Evolutionary conservation across 2,113 vertebrate genomes (phyloP).

Genomic region (Aegithalos caudatus): DNA sequence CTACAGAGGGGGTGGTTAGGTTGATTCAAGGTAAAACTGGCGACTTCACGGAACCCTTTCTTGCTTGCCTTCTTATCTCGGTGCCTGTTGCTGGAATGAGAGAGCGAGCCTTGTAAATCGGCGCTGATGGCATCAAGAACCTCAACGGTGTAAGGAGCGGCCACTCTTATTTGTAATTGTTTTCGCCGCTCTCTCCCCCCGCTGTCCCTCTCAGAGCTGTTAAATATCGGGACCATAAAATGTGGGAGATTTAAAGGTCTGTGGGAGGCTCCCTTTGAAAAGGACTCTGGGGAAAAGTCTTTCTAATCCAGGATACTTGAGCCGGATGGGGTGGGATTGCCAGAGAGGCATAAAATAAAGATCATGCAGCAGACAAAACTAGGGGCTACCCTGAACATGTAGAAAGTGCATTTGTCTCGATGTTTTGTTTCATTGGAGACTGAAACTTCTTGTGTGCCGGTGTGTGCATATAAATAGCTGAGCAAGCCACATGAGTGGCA

Average conservation of each 20-base stretch:
- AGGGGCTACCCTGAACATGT: slow-evolving; percentile 13
- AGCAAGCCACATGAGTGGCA: not conserved
- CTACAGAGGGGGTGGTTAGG: not conserved
- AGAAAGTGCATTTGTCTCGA: not conserved
- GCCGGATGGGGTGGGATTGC: slow-evolving; percentile 67
- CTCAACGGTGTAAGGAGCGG: not conserved
- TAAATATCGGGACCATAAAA: slow-evolving; percentile 71
- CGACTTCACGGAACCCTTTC: not conserved
- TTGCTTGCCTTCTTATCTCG: not conserved
- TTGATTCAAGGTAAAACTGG: not conserved
- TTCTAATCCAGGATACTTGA: slow-evolving; percentile 73
- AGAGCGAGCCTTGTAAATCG: not conserved
- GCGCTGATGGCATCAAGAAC: not conserved
- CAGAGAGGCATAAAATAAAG: slow-evolving; percentile 65
- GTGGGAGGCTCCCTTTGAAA: slow-evolving; percentile 76
- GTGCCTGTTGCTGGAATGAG: not conserved
- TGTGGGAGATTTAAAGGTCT: slow-evolving; percentile 64
- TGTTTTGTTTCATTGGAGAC: not conserved
- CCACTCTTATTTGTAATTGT: not conserved
- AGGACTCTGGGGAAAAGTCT: slow-evolving; percentile 60
- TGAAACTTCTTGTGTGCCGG: not conserved
- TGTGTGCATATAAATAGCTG: not conserved
- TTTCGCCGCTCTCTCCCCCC: not conserved
- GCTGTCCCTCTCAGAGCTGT: slow-evolving; percentile 15
- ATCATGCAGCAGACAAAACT: slow-evolving; percentile 35